Conservation (phyloP, 2,797 vertebrate genomes). For the Sebastes flavidus region DNA sequence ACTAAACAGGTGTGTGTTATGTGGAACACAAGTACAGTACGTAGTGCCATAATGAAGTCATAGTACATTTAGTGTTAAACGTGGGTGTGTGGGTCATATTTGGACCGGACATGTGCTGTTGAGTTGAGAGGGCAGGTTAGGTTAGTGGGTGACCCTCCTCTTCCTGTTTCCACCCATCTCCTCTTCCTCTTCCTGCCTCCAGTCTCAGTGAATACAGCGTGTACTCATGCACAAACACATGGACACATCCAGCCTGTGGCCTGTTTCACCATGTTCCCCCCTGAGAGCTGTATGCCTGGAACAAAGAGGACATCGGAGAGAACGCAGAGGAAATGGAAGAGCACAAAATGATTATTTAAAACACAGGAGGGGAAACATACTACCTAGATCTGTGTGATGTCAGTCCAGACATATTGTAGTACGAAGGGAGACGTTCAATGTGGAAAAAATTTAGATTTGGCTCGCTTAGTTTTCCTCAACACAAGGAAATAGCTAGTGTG, state of each 20-base stretch:
- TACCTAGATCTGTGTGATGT: conserved; percentile 10
- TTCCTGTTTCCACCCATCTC: conserved; percentile 70
- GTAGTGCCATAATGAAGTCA: background rate
- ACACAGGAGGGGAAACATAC: background rate
- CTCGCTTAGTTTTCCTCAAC: background rate
- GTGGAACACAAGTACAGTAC: background rate
- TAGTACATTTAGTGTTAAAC: background rate
- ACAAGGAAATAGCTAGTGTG: background rate
- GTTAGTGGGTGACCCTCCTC: conserved; percentile 51
- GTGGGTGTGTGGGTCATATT: conserved; percentile 4
- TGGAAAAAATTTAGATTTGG: conserved; percentile 6
- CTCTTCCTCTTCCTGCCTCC: conserved; percentile 67
- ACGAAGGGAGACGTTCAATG: background rate
- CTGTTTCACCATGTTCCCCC: conserved; percentile 50
- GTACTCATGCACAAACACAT: background rate
- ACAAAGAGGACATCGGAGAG: conserved; percentile 53
- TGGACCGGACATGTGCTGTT: conserved; percentile 31
- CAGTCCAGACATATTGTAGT: background rate
- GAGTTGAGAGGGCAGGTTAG: conserved; percentile 39
- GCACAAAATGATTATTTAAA: conserved; percentile 34
- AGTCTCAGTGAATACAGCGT: conserved; percentile 30
- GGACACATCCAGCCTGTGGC: background rate
- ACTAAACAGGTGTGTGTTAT: background rate
- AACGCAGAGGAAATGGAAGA: conserved; percentile 53
- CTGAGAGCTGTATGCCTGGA: conserved; percentile 50